These are phyloP conservation scores for Pluvianellus socialis DNA, from an alignment of 2,113 vertebrate species.

Conservation along the genomic window DNA sequence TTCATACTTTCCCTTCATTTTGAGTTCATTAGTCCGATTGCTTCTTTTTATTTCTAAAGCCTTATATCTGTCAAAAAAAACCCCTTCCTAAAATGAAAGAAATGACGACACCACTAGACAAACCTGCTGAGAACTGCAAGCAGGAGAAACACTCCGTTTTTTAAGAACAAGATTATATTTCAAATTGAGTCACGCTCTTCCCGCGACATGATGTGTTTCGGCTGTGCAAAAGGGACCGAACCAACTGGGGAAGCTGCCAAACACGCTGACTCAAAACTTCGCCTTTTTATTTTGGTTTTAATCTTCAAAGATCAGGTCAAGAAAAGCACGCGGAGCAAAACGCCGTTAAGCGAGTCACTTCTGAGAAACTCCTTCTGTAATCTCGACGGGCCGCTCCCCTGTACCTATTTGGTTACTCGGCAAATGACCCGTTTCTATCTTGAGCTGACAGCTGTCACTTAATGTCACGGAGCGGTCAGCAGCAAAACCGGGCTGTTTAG, in stretches of 20 bases:
- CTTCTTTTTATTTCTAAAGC: neutral
- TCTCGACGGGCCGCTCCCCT: neutral
- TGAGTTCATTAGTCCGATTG: neutral
- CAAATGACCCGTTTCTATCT: neutral
- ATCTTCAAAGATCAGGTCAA: neutral
- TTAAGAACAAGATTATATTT: neutral
- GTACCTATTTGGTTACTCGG: neutral
- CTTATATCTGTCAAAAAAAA: neutral
- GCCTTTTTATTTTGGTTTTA: neutral
- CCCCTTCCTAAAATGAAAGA: neutral
- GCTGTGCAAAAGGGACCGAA: neutral
- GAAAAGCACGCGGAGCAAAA: neutral
- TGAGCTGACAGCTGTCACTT: conserved; percentile 41
- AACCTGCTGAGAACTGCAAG: neutral
- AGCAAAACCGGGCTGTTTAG: neutral
- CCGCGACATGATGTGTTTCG: neutral
- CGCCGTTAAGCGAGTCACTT: neutral
- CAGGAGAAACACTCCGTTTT: neutral
- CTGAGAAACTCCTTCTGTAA: neutral
- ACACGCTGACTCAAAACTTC: neutral
- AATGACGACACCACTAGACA: neutral
- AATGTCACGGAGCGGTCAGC: neutral
- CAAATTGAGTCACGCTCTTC: neutral
- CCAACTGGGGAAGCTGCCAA: neutral
- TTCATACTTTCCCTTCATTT: neutral